phyloP scores from a whole-genome alignment of 2,113 vertebrate species.

The Chelonoidis abingdonii region DNA sequence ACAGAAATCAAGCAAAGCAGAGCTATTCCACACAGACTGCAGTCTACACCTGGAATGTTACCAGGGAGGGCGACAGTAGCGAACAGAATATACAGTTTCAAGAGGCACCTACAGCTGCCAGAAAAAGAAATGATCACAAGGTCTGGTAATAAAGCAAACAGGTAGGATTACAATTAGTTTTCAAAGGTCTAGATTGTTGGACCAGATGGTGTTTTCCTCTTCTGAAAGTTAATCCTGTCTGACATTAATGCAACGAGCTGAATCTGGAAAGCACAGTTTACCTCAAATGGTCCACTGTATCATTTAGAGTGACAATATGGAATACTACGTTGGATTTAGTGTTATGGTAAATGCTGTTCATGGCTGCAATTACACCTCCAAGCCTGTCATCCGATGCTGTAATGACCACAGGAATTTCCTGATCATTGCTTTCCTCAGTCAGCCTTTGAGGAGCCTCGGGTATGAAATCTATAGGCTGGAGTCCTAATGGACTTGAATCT shows the following conservation, averaged over 20 bases:
- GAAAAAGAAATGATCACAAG: not conserved
- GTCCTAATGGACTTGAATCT: constrained; percentile 84
- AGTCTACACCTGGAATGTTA: not conserved
- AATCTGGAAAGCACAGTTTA: constrained; percentile 60
- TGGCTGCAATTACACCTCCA: constrained; percentile 90
- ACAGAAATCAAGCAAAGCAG: not conserved
- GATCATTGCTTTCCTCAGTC: constrained; percentile 66
- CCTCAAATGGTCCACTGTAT: constrained; percentile 91
- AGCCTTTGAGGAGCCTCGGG: constrained; percentile 72
- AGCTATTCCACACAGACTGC: not conserved
- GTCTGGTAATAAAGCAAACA: not conserved
- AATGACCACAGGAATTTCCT: constrained; percentile 92
- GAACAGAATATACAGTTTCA: not conserved
- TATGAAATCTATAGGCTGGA: constrained; percentile 89
- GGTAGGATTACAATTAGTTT: not conserved
- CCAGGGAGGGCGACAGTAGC: not conserved
- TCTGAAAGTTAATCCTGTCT: not conserved
- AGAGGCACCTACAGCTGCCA: not conserved
- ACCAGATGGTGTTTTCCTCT: not conserved
- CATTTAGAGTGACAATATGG: constrained; percentile 92
- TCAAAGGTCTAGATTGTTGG: constrained; percentile 12
- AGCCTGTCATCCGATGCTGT: constrained; percentile 91
- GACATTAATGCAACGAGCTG: not conserved
- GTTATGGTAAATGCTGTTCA: constrained; percentile 92
- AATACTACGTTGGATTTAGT: constrained; percentile 91